phyloP scores from a whole-genome alignment of 2,888 invertebrate species.

The Sycophila texana region DNA sequence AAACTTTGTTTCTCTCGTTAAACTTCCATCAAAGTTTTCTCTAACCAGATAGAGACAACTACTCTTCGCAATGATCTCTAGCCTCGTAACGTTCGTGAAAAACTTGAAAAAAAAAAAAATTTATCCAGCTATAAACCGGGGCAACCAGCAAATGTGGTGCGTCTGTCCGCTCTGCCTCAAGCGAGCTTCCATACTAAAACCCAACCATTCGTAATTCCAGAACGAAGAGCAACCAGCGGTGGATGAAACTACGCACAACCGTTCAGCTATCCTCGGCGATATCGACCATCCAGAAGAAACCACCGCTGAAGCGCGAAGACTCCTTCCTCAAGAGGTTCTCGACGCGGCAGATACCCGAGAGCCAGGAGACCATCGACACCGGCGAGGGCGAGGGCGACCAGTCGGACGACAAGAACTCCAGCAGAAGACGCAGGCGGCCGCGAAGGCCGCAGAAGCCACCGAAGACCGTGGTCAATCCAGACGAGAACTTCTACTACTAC shows the following conservation, averaged over 20 bases:
- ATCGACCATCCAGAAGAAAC: constrained; percentile 87
- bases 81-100: background rate
- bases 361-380: constrained; percentile 88
- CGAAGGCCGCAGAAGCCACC: constrained; percentile 85
- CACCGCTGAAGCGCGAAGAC: constrained; percentile 92
- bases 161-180: background rate
- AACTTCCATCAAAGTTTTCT: constrained; percentile 43
- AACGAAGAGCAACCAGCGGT: constrained; percentile 95
- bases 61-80: too few relatives aligned
- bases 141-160: background rate
- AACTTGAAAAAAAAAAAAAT: background rate
- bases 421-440: constrained; percentile 80
- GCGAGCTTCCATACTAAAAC: constrained; percentile 1
- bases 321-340: constrained; percentile 96
- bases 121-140: background rate
- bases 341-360: constrained; percentile 91
- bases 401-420: constrained; percentile 77
- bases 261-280: constrained; percentile 94
- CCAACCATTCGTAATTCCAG: constrained; percentile 74
- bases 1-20: background rate
- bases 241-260: constrained; percentile 96
- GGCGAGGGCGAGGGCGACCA: constrained; percentile 81
- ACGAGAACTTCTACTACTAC: constrained; percentile 96
- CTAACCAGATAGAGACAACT: background rate
- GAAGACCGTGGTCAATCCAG: constrained; percentile 92